These are phyloP conservation scores for Cartodere bifasciata DNA, from an alignment of 2,888 invertebrate species.

Conservation along the genomic window DNA sequence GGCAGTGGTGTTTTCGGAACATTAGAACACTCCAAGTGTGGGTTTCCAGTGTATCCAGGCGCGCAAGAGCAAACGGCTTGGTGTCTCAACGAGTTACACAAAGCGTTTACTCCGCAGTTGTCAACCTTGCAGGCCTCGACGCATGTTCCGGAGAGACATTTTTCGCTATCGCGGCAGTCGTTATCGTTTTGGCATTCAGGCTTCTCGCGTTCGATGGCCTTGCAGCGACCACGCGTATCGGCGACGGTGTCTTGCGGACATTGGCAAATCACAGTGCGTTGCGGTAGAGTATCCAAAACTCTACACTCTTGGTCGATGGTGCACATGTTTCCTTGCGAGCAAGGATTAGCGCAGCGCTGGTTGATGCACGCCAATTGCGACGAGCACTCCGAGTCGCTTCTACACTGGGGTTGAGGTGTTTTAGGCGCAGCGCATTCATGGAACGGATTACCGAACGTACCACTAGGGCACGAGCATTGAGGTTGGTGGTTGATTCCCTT, in stretches of 20 bases:
- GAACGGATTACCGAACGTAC: conserved; percentile 69
- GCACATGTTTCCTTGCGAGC: conserved; percentile 58
- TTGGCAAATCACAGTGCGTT: conserved; percentile 75
- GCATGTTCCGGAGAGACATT: conserved; percentile 65
- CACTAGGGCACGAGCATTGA: conserved; percentile 61
- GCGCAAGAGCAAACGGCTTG: conserved; percentile 69
- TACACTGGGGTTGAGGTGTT: conserved; percentile 47
- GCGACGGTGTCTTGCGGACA: conserved; percentile 73
- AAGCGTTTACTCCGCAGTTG: conserved; percentile 70
- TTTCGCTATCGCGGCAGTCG: conserved; percentile 62
- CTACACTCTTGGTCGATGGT: conserved; percentile 65
- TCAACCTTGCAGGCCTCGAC: conserved; percentile 67
- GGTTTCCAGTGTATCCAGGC: conserved; percentile 63
- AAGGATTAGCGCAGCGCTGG: conserved; percentile 64
- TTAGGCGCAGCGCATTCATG: conserved; percentile 45
- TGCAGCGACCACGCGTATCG: conserved; percentile 60
- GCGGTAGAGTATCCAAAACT: conserved; percentile 63
- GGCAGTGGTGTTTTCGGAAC: conserved; percentile 38
- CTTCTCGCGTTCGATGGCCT: conserved; percentile 32
- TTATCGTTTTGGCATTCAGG: conserved; percentile 56
- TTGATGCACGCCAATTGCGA: conserved; percentile 66
- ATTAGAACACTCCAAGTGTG: conserved; percentile 61
- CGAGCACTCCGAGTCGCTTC: conserved; percentile 63
- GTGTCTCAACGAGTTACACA: conserved; percentile 65
- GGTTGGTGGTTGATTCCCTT: conserved; percentile 63